Evolutionary conservation across 2,888 invertebrate genomes (phyloP), one percentile per base, ranked within the genome.

Genomic region (Troides aeacus): DNA sequence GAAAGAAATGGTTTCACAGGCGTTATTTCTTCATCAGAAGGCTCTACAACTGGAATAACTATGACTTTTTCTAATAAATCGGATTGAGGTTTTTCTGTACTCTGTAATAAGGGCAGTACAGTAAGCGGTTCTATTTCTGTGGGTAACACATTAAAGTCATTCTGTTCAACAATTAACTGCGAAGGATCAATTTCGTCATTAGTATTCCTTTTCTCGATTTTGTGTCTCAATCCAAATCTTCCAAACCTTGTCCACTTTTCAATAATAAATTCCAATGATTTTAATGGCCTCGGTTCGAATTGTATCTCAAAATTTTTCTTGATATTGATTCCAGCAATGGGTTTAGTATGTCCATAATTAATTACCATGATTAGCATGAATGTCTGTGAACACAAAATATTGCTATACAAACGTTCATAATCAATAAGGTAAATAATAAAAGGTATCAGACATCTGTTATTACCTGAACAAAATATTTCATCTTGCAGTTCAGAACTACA

Each of bases 241-340:
- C 70, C 70, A 56, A 70, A 70, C 56, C 64, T 64, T 5, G 70
- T 63, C 66, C 66, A 70, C 56, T 67, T 70, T 30, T 70, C 67
- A 21, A 70, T 63, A 36, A 70, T 61, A 42, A 70, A 67, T 61
- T 70, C 70, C 30, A 70, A 53, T 7, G 66, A 67, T 23, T 70
- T 70, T 5, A 70, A 64, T 21, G 70, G 70, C 5, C 64, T 24
- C 2, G 66, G 67, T 7, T 67, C 67, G 12, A 70, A 46, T 12
- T 78, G 81, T 0, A 88, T 74, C 64, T 85, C 84, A 23, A 85
- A 80, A 5, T 80, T 81, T 61, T 80, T 85, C 66, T 83, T 80
- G 42, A 84, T 75, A 64, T 77, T 80, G 67, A 85, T 66, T 58
- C 81, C 80, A 10, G 63, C 24, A 10, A 24, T 24, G 3, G 67